Evolutionary conservation across 35 echinoderm and acorn worm species (phyloP).

Genomic region (Apostichopus parvimensis): DNA sequence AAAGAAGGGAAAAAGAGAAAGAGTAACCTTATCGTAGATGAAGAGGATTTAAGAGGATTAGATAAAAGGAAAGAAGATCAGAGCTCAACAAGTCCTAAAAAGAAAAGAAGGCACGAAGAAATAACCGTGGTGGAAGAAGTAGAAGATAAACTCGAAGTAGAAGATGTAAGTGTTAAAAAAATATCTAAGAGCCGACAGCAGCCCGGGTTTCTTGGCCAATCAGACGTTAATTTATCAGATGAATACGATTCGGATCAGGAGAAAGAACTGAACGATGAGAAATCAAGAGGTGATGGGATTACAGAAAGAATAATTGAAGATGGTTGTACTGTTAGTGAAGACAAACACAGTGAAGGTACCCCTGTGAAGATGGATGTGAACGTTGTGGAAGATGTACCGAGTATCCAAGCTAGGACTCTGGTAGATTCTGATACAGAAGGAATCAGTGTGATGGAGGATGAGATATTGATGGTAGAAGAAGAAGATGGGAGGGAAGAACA

Average conservation of each 20-base stretch:
- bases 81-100: not conserved
- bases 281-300: not conserved
- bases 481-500: not conserved
- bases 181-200: not conserved
- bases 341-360: not conserved
- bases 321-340: not conserved
- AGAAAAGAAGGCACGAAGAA: slow-evolving; percentile 6
- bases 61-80: slow-evolving; percentile 30
- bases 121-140: not conserved
- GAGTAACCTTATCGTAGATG: not conserved
- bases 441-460: not conserved
- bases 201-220: not conserved
- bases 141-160: not conserved
- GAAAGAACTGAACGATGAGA: not conserved
- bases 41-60: slow-evolving; percentile 12
- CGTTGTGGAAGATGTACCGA: no score
- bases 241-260: slow-evolving; percentile 50
- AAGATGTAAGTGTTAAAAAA: no score
- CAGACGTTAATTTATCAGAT: slow-evolving; percentile 45
- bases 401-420: no score
- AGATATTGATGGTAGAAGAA: not conserved
- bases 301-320: not conserved
- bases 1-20: not conserved
- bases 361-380: no score
- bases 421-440: not conserved